A percentile compares a stretch with the other conserved stretches of the same genome.
phyloP scores from a whole-genome alignment of 2,797 vertebrate genomes.

The Alosa sapidissima region DNA sequence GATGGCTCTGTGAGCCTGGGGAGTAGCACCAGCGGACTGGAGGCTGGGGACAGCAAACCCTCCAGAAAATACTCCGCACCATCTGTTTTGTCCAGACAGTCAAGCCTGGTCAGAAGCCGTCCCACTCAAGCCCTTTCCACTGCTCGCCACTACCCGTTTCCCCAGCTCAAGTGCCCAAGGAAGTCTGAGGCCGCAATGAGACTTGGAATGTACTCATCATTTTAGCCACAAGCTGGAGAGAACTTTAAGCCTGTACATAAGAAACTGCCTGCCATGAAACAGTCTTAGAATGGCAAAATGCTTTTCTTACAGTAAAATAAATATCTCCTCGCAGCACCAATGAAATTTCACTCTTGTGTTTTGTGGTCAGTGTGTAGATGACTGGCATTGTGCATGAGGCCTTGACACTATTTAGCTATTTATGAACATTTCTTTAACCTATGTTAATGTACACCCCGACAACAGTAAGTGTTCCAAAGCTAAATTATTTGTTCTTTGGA shows the following conservation, averaged over 20 bases:
- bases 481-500: not conserved
- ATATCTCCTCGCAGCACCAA: not conserved
- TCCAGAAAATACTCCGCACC: constrained; percentile 34
- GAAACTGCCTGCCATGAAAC: not conserved
- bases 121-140: constrained; percentile 48
- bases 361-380: not conserved
- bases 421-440: not conserved
- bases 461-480: not conserved
- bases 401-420: not conserved
- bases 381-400: not conserved
- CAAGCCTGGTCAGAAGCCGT: constrained; percentile 47
- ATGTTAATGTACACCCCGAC: not conserved
- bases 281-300: not conserved
- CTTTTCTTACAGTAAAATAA: not conserved
- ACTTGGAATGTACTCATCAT: constrained; percentile 84
- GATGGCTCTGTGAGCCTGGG: not conserved
- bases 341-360: not conserved
- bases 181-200: constrained; percentile 83
- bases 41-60: not conserved
- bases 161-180: constrained; percentile 76
- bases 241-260: not conserved
- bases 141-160: constrained; percentile 79
- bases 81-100: constrained; percentile 50
- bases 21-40: not conserved
- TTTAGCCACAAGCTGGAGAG: constrained; percentile 45